Base-by-base conservation (phyloP, 2,113 vertebrate species). In the Salvator merianae region DNA sequence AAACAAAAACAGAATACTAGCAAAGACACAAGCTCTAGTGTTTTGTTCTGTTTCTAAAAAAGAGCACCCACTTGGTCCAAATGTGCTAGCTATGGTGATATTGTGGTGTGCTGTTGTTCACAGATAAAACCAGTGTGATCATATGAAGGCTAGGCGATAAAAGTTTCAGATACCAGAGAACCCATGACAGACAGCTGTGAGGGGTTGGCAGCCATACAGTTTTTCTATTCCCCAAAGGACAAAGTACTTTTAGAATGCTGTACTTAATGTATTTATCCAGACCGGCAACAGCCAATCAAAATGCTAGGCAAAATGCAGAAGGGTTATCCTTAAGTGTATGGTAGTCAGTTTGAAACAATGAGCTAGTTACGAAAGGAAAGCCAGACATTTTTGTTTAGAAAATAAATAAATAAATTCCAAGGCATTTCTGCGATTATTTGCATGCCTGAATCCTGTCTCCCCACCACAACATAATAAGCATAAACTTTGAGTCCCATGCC, bases 371-470 rank as follows among this genome's bases (percentile, higher is more conserved):
- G 81, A 87, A 92, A 89, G 88, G 78, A 88, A 93, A 59, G 55
- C 73, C 84, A 77, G 88, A 84, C 71, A n/a, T 93, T 93, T 93
- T 87, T 59, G 55, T 59, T 59, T 59, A 59, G 55, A 16, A 59
- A 59, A 59, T 18, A 20, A 16, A 59, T 20, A 7, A 47, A 47
- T 47, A 93, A 87, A 62, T 88, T 81, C 93, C 90, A 63, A 43
- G 92, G 90, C 95, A 93, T 90, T 90, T 87, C 82, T 86, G 77
- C 76, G 80, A 90, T 50, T 84, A 91, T 90, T 91, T 96, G 96
- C 96, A 96, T 96, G 96, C 92, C 91, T 88, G 88, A 91, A 93
- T 93, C 93, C 91, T 80, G 90, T 77, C 91, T 86, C 91, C 92
- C 87, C 89, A 53, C 92, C 91, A 88, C 86, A 86, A 91, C 83